Base-by-base conservation (phyloP, 2,113 vertebrate species). In the Halichoeres trimaculatus region DNA sequence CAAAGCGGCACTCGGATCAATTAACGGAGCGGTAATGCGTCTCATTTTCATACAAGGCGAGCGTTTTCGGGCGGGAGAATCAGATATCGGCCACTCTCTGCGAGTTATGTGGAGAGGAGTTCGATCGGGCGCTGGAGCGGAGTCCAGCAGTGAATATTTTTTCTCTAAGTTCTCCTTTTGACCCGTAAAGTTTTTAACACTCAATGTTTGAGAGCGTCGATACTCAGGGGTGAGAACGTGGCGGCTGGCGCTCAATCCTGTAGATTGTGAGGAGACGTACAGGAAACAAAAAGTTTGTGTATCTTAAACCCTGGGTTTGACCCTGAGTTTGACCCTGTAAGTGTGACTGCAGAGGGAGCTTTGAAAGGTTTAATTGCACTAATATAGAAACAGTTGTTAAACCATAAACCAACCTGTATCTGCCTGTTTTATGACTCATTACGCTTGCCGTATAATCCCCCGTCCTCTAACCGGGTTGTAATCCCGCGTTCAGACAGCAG, bases 21-120 rank as follows among this genome's bases (percentile, higher is more conserved):
- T 93, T 91, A 93, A 93, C 90, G 90, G 89, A 81, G 58, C 85
- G 38, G 78, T 92, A 92, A 93, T 93, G 88, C 66, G 85, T 88
- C 85, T 90, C 88, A 89, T 90, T 91, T 91, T 88, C 81, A 87
- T 81, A 88, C 85, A 77, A 75, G 78, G 52, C 83, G 70, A 41
- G 72, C 76, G 68, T 59, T 74, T 75, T 35, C 56, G 67, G 80
- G 63, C 69, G 56, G 74, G 63, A 68, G 82, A 88, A 88, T 90
- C 82, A 81, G 71, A 83, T 89, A 82, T 61, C 48, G 58, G 84
- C 76, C 81, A 92, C 80, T 55, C 50, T 40, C 53, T 47, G 10
- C 19, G 68, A 82, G 67, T 74, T 70, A 53, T 74, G 78, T 67
- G 78, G 17, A 66, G 54, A 43, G 19, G 65, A 85, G 69, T 85